These are phyloP conservation scores for Acanthisitta chloris DNA, from an alignment of 2,113 vertebrate genomes.

Conservation along the genomic window DNA sequence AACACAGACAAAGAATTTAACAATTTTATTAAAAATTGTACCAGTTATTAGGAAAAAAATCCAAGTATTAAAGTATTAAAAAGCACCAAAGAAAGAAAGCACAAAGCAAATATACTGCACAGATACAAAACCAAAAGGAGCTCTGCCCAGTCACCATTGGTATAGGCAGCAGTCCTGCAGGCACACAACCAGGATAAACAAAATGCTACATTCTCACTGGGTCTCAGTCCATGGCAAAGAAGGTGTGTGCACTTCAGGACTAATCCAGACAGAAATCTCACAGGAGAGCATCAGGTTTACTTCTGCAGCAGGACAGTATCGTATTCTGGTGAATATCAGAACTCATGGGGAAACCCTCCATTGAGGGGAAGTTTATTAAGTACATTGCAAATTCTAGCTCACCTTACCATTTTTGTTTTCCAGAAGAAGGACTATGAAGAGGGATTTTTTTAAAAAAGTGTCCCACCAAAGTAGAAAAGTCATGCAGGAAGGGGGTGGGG, in stretches of 20 bases:
- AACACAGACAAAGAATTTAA: slow-evolving; percentile 59
- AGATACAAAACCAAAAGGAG: slow-evolving; percentile 49
- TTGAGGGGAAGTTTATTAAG: neutral
- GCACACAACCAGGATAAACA: slow-evolving; percentile 57
- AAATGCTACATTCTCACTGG: slow-evolving; percentile 82
- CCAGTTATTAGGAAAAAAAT: slow-evolving; percentile 67
- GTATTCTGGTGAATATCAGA: slow-evolving; percentile 18
- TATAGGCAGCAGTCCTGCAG: slow-evolving; percentile 65
- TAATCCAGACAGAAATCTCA: slow-evolving; percentile 50
- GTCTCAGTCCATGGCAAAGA: slow-evolving; percentile 70
- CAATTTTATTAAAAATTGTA: slow-evolving; percentile 84
- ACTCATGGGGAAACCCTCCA: neutral
- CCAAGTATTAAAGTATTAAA: slow-evolving; percentile 71
- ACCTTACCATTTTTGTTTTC: neutral
- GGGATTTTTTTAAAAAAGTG: neutral
- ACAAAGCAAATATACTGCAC: slow-evolving; percentile 75
- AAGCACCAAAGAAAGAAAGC: slow-evolving; percentile 70
- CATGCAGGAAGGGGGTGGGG: neutral
- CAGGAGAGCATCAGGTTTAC: slow-evolving; percentile 57
- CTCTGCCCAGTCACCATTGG: slow-evolving; percentile 47
- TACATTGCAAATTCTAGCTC: slow-evolving; percentile 5
- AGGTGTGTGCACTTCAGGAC: slow-evolving; percentile 63
- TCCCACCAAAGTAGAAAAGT: neutral
- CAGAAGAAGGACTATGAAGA: neutral
- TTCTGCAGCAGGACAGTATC: slow-evolving; percentile 48